Base-by-base conservation (phyloP, 2,888 invertebrate species). In the Ornithoptera priamus region DNA sequence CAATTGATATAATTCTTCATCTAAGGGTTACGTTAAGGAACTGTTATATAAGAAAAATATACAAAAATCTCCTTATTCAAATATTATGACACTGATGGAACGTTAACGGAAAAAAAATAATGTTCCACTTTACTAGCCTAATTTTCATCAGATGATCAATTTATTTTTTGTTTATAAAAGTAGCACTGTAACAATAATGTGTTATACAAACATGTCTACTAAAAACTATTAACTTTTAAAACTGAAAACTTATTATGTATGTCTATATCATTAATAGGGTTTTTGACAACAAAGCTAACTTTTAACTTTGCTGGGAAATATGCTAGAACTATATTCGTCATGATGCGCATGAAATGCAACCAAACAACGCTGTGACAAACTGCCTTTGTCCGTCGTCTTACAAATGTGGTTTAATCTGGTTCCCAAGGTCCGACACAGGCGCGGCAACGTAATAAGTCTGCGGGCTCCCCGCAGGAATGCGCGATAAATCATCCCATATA, bases 401-500 rank as follows among this genome's bases (percentile, higher is more conserved):
- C 77, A 77, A 81, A 81, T 81, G 80, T 83, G 85, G 83, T 84
- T 83, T 85, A 87, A 89, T 89, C 82, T 85, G 73, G 82, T 87
- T 89, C 87, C 85, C 87, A 86, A 79, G 78, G 80, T 71, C 72
- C 77, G 76, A 79, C 78, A 80, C 81, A 78, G 77, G 78, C 82
- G 79, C 81, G 80, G 76, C 72, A 61, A 71, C 68, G 75, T 78
- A 75, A 81, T 72, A 79, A 76, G 76, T 79, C 76, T 76, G 75
- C 77, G 77, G 75, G 80, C 80, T 80, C 78, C 78, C 81, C 80
- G 75, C 80, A 85, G 88, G 90, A 89, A 90, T 90, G 88, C 82
- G 81, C 79, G 85, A 83, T 91, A 90, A 89, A 90, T 90, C 90
- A 88, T 86, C 77, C 75, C 71, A 72, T 78, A 73, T 77, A 79